phyloP scores from a whole-genome alignment of 2,113 vertebrate species.

The Calyptomena viridis region DNA sequence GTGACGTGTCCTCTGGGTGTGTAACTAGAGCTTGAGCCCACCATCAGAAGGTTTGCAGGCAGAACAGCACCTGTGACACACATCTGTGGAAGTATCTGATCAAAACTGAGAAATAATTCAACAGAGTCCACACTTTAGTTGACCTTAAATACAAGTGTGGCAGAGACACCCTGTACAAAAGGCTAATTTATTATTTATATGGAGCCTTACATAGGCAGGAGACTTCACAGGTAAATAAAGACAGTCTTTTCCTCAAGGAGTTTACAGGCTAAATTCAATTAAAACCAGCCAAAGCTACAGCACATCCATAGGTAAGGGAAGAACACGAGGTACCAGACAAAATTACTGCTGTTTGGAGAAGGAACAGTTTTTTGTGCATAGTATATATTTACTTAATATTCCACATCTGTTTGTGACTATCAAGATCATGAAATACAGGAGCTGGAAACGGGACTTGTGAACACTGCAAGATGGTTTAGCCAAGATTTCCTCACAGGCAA shows the following conservation, averaged over 20 bases:
- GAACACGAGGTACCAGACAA: background rate
- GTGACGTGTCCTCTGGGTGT: accelerated
- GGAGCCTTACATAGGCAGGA: background rate
- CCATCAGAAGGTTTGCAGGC: background rate
- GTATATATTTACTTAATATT: background rate
- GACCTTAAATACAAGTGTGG: background rate
- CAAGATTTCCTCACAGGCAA: background rate
- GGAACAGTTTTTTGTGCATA: background rate
- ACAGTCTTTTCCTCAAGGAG: background rate
- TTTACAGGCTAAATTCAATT: background rate
- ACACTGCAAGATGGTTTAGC: background rate
- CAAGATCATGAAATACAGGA: background rate
- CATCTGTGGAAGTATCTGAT: background rate
- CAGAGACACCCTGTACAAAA: background rate
- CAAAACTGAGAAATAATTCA: background rate
- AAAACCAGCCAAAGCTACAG: background rate
- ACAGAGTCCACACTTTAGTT: background rate
- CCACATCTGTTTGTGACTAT: background rate
- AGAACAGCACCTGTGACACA: accelerated
- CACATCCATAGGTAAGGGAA: background rate
- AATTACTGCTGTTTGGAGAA: background rate
- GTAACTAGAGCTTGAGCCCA: background rate
- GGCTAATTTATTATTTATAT: background rate
- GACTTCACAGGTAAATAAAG: background rate
- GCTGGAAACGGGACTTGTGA: background rate